phyloP scores from a whole-genome alignment of 1,140 invertebrate species.

The Drosophila bocki region DNA sequence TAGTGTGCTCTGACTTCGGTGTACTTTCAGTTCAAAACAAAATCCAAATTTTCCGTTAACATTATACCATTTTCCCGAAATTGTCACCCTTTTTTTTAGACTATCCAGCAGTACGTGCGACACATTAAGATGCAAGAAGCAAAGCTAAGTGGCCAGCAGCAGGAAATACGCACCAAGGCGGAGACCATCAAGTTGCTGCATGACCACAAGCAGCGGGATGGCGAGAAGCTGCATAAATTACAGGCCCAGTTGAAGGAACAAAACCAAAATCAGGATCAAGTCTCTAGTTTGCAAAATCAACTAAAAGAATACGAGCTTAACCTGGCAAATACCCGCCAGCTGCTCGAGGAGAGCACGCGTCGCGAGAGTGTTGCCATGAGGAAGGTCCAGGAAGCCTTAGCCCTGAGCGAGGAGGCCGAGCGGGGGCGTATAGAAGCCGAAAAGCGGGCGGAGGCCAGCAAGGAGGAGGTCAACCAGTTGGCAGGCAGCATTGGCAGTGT shows the following conservation, averaged over 20 bases:
- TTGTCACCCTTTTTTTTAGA: constrained; percentile 17
- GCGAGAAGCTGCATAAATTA: constrained; percentile 40
- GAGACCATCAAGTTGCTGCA: constrained; percentile 60
- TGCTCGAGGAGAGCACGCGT: constrained; percentile 50
- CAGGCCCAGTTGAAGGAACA: constrained; percentile 26
- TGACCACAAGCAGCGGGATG: constrained; percentile 55
- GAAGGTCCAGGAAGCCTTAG: constrained; percentile 85
- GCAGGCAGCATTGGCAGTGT: constrained; percentile 83
- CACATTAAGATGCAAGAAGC: constrained; percentile 51
- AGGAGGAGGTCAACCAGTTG: constrained; percentile 66
- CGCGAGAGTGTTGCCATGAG: constrained; percentile 55
- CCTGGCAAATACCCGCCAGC: constrained; percentile 8
- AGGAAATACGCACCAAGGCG: constrained; percentile 59
- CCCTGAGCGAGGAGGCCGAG: constrained; percentile 86
- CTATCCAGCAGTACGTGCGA: constrained; percentile 42
- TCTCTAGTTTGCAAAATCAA: constrained; percentile 47
- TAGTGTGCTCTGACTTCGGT: constrained; percentile 20
- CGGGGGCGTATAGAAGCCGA: constrained; percentile 85
- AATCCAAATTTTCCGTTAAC: constrained; percentile 5
- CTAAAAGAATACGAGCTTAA: constrained; percentile 56
- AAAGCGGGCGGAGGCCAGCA: constrained; percentile 62
- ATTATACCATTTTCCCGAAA: background rate
- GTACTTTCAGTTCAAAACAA: background rate
- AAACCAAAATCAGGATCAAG: constrained; percentile 9
- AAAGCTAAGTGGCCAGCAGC: constrained; percentile 39